phyloP scores from a whole-genome alignment of 1,140 invertebrate species.

The Rhizoglyphus robini region DNA sequence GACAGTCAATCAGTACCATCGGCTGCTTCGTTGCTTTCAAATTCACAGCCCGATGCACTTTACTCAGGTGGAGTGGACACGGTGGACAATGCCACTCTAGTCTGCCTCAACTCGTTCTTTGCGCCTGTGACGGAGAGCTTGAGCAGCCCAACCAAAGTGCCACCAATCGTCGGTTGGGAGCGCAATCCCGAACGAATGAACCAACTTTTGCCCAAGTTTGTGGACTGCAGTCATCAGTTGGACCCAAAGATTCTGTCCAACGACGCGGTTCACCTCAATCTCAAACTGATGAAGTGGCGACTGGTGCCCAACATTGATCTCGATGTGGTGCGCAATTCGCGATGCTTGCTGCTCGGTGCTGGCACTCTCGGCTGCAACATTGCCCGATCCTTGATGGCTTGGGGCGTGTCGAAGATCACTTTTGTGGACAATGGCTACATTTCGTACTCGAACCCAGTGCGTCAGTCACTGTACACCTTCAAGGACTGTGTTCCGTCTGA shows the following conservation, averaged over 20 bases:
- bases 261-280: constrained; percentile 75
- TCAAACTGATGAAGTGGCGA: constrained; percentile 96
- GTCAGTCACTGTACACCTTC: constrained; percentile 80
- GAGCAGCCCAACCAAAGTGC: no score
- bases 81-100: no score
- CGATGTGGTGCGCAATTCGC: constrained; percentile 56
- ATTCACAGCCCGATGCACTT: no score
- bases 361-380: constrained; percentile 96
- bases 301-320: constrained; percentile 78
- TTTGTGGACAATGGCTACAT: constrained; percentile 83
- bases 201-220: constrained; percentile 67
- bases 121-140: no score
- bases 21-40: no score
- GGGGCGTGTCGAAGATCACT: constrained; percentile 83
- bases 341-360: constrained; percentile 81
- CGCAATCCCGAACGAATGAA: constrained; percentile 56
- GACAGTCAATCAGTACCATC: no score
- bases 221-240: constrained; percentile 67
- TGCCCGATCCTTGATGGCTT: constrained; percentile 77
- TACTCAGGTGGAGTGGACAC: no score
- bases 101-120: no score
- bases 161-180: constrained; percentile 77
- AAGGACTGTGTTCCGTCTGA: constrained; percentile 65
- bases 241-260: constrained; percentile 70
- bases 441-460: constrained; percentile 89